Evolutionary conservation across 1,140 invertebrate species (phyloP), one percentile per base, ranked within the genome.

Genomic region (Zaprionus kolodkinae): DNA sequence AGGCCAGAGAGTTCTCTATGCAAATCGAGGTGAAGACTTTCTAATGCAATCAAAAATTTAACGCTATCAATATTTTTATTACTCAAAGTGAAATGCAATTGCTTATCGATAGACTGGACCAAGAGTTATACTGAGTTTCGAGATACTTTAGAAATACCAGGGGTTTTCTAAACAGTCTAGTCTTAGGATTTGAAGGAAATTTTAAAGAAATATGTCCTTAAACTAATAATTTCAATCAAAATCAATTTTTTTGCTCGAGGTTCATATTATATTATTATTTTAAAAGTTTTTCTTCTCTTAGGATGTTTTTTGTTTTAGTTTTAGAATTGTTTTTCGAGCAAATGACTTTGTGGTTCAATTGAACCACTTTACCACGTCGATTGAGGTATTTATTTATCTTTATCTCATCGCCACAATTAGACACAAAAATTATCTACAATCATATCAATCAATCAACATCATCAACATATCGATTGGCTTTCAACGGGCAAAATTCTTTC

Each of bases 391-490:
- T n/a, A 48, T 48, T 50, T 50, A 50, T 50, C 45, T 25, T 50
- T 50, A 50, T 50, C 17, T 61, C n/a, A 15, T 12, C 21, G 21
- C 52, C 66, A 52, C 72, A 74, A 74, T 74, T 74, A 63, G 66
- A 63, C 72, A 74, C 40, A 50, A 25, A 35, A 74, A 74, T 74
- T 74, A 63, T 74, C 72, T 69, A 35, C 72, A 74, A 74, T 70
- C 57, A 57, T 74, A 74, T 74, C 72, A 74, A 74, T 74, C 72
- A n/a, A 74, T 63, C 67, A 40, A n/a, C 38, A 45, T 45, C 40
- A 15, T 45, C 40, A 6, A 15, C 40, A 55, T 70, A 74, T 70
- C 59, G 66, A 69, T 74, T 74, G 73, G 12, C 56, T 30, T 36
- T 30, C 66, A 38, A 70, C 61, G 62, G 13, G 54, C 54, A 59